phyloP scores from a whole-genome alignment of 2,113 vertebrate genomes.

The Chascanopsetta lugubris region DNA sequence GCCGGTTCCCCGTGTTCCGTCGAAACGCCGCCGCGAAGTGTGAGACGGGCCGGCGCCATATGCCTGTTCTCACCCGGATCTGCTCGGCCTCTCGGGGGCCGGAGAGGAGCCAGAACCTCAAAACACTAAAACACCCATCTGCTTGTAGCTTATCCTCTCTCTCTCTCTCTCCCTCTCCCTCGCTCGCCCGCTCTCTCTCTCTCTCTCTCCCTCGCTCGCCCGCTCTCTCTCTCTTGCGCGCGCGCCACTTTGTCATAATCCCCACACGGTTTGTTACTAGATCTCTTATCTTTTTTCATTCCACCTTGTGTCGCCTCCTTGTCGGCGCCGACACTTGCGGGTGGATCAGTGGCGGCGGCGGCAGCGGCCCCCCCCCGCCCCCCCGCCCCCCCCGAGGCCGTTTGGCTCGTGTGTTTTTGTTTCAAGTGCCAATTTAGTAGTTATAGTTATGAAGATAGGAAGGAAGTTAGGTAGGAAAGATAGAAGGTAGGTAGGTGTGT shows the following conservation, averaged over 20 bases:
- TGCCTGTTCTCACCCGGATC: slow-evolving; percentile 38
- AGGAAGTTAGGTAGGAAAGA: too few species aligned
- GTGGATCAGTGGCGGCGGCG: slow-evolving; percentile 58
- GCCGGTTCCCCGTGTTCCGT: slow-evolving; percentile 73
- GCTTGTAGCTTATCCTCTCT: slow-evolving; percentile 19
- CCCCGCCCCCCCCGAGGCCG: slow-evolving; percentile 52
- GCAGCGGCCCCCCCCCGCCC: too few species aligned
- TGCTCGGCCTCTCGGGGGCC: slow-evolving; percentile 14
- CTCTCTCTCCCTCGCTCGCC: not conserved
- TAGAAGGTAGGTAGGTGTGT: too few species aligned
- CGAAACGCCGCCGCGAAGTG: slow-evolving; percentile 46
- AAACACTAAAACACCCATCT: slow-evolving; percentile 39
- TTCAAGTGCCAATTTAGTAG: too few species aligned
- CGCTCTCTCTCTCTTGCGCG: not conserved
- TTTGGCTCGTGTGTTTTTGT: slow-evolving; percentile 51
- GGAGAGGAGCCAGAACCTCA: slow-evolving; percentile 25
- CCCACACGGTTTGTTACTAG: slow-evolving; percentile 14
- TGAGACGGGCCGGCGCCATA: slow-evolving; percentile 49
- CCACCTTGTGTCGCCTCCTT: slow-evolving; percentile 40
- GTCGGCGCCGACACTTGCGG: slow-evolving; percentile 42
- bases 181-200: not conserved
- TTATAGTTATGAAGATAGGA: too few species aligned
- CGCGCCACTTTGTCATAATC: too few species aligned
- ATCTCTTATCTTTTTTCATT: slow-evolving; percentile 42
- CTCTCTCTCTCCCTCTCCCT: slow-evolving; percentile 19